A percentile compares a stretch with the other conserved stretches of the same genome.
phyloP scores from a whole-genome alignment of 2,113 vertebrate genomes.

The Microcebus lehilahytsara region DNA sequence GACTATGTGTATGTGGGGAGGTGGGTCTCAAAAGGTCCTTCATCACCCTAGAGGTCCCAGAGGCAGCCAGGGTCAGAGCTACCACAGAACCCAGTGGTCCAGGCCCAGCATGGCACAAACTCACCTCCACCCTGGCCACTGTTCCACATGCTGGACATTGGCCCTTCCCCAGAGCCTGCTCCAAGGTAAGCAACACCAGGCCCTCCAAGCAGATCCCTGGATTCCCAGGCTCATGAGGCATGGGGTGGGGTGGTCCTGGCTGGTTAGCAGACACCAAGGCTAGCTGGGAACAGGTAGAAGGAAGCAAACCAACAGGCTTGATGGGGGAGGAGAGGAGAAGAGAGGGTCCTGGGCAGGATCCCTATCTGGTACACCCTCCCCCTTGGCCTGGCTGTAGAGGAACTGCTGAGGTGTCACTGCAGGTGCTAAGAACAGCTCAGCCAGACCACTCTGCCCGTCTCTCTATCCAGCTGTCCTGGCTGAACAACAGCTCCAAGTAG shows the following conservation, averaged over 20 bases:
- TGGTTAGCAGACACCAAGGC: background rate
- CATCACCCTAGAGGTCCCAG: background rate
- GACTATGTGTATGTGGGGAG: background rate
- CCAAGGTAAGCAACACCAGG: background rate
- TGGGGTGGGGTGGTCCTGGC: background rate
- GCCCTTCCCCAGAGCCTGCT: background rate
- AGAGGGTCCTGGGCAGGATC: background rate
- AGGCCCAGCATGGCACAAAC: background rate
- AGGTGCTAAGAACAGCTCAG: background rate
- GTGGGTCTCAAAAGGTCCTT: background rate
- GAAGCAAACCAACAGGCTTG: background rate
- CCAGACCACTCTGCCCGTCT: background rate
- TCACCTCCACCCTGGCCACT: fast-evolving
- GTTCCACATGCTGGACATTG: background rate
- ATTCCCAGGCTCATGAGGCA: background rate
- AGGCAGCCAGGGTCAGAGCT: background rate
- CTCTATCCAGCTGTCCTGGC: background rate
- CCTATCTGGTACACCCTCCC: background rate
- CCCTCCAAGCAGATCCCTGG: background rate
- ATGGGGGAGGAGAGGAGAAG: too few relatives aligned
- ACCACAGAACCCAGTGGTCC: background rate
- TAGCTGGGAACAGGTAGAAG: background rate
- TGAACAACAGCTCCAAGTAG: background rate
- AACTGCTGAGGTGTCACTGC: background rate
- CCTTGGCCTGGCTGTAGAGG: background rate